These are phyloP conservation scores for Meleagris gallopavo DNA, from an alignment of 2,113 vertebrate genomes.

Conservation along the genomic window DNA sequence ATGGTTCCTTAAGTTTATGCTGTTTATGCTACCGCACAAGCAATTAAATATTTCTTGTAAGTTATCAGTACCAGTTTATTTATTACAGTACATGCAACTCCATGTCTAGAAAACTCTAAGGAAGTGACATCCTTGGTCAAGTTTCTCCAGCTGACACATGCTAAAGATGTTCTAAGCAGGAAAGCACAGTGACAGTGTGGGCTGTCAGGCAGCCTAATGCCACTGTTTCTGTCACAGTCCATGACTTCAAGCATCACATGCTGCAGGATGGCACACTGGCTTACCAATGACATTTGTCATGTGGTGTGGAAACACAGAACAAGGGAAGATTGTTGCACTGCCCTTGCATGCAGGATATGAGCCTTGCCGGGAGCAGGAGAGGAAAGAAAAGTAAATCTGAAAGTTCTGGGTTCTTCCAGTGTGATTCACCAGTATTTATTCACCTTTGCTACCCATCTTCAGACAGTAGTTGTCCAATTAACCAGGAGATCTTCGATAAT, in stretches of 20 bases:
- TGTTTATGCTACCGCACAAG: neutral
- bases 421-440: neutral
- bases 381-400: neutral
- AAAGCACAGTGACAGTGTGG: neutral
- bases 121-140: accelerated
- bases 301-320: neutral
- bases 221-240: neutral
- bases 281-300: accelerated
- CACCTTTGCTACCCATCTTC: neutral
- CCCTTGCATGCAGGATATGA: neutral
- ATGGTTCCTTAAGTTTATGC: neutral
- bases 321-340: neutral
- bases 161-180: neutral
- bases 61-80: neutral
- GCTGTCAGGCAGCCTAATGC: neutral
- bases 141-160: neutral
- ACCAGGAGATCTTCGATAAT: neutral
- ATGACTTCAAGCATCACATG: slow-evolving; percentile 5
- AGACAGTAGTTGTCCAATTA: neutral
- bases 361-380: neutral
- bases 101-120: neutral
- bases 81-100: neutral
- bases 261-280: slow-evolving; percentile 1
- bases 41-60: neutral
- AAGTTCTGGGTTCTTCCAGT: neutral